A percentile compares a stretch with the other conserved stretches of the same genome.
phyloP scores from a whole-genome alignment of 2,888 invertebrate species.

The Euplagia quadripunctaria region DNA sequence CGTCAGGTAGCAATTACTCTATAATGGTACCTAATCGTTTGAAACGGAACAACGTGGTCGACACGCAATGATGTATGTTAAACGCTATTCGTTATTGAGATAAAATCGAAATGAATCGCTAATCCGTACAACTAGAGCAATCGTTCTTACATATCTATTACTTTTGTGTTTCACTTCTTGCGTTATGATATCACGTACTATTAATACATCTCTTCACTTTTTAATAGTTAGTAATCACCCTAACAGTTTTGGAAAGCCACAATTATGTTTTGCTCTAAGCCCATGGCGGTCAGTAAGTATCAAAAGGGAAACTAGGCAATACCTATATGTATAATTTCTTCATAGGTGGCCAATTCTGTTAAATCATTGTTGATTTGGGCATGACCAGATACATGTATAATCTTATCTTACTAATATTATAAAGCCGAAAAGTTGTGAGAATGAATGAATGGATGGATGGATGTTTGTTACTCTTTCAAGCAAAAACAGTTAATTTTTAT shows the following conservation, averaged over 20 bases:
- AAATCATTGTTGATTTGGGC: not conserved
- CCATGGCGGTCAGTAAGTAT: not conserved
- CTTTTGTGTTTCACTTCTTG: conserved; percentile 39
- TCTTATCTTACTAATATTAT: too few species aligned
- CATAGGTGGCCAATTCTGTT: not conserved
- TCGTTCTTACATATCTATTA: conserved; percentile 46
- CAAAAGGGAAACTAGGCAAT: too few species aligned
- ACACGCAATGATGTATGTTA: conserved; percentile 65
- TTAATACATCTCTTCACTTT: not conserved
- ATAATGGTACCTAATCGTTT: conserved; percentile 77
- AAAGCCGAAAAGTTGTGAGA: too few species aligned
- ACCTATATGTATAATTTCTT: not conserved
- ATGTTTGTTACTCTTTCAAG: too few species aligned
- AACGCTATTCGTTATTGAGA: conserved; percentile 59
- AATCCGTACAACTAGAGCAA: conserved; percentile 38
- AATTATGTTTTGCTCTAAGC: not conserved
- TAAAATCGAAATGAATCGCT: conserved; percentile 43
- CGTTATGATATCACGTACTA: conserved; percentile 23
- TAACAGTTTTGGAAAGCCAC: not conserved
- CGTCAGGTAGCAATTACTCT: conserved; percentile 67
- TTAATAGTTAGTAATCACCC: not conserved
- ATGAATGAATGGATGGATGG: too few species aligned
- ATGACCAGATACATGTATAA: too few species aligned
- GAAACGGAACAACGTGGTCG: conserved; percentile 66
- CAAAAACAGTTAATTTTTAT: too few species aligned